Evolutionary conservation across 2,113 vertebrate genomes (phyloP), one percentile per base, ranked within the genome.

Genomic region (Nothoprocta pentlandii): DNA sequence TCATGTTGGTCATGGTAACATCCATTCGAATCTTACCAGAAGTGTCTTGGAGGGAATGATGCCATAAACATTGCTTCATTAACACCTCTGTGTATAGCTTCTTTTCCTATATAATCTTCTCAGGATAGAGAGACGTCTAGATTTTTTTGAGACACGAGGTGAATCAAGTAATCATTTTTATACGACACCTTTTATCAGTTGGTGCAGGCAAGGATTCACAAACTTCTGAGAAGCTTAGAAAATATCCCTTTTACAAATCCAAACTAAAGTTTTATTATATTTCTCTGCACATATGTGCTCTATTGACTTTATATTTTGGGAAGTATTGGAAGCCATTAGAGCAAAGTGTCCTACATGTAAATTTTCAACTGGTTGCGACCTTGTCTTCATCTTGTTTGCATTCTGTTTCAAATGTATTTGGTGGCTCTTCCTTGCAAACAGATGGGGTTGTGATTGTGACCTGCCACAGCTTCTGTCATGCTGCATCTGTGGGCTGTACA

Each of bases 371-470:
- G 19, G 20, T 46, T 63, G 21, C 56, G 84, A 59, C 15, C 12
- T 67, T 41, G 9, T 39, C 80, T 93, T 76, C 67, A 84, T 94
- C 92, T 80, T 93, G 71, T 82, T 89, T 91, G 39, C 85, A 69
- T 79, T 92, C 75, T 46, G 46, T 92, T 89, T 78, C 69, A 95
- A 92, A 93, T 90, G 42, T 25, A 90, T 90, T 94, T 56, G 6
- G 64, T 7, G 51, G 83, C 39, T 91, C 0, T 5, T 80, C 64
- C 81, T 20, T 80, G 88, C 15, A 59, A 95, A 90, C 94, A 95
- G 93, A 96, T 93, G 95, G 94, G 62, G 14, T 47, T 93, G 83
- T 94, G 92, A 77, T 70, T 93, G 80, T 96, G 94, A 93, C 94
- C 96, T 81, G 73, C 53, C 76, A 93, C 89, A 93, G 80, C 68